Conservation (phyloP, 2,797 vertebrate species). For the Momotus momota region DNA sequence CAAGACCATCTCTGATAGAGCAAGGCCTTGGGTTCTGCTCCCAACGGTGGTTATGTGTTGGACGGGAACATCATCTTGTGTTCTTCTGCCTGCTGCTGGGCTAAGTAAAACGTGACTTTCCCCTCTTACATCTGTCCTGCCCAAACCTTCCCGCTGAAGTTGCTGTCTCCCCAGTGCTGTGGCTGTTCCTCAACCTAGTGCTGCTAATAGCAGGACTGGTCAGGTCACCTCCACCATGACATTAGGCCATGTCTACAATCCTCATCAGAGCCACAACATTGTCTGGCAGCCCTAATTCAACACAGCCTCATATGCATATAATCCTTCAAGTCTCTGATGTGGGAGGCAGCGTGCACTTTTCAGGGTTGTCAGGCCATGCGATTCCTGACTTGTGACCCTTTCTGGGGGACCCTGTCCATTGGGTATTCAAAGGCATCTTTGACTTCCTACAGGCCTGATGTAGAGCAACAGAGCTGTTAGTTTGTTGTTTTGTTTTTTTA, state of each 20-base stretch:
- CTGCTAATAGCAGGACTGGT: neutral
- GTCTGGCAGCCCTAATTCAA: neutral
- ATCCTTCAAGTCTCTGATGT: neutral
- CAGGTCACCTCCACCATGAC: neutral
- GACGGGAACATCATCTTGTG: accelerated
- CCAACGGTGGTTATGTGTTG: neutral
- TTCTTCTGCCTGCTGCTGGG: neutral
- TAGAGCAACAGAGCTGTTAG: neutral
- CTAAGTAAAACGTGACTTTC: neutral
- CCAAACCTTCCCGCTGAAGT: neutral
- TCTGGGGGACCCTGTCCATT: neutral
- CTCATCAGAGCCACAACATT: neutral
- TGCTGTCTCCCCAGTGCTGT: neutral
- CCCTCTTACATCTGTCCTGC: neutral
- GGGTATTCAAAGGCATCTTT: neutral
- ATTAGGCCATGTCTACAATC: accelerated
- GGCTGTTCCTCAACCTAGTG: neutral
- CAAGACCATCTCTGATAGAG: neutral
- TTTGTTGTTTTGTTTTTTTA: neutral
- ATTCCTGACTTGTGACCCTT: neutral
- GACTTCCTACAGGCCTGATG: neutral
- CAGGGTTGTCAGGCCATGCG: accelerated
- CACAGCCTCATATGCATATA: neutral
- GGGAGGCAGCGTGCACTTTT: neutral
- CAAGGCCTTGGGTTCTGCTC: neutral